Evolutionary conservation across 2,113 vertebrate species (phyloP), one percentile per base, ranked within the genome.

Genomic region (Salvelinus fontinalis): DNA sequence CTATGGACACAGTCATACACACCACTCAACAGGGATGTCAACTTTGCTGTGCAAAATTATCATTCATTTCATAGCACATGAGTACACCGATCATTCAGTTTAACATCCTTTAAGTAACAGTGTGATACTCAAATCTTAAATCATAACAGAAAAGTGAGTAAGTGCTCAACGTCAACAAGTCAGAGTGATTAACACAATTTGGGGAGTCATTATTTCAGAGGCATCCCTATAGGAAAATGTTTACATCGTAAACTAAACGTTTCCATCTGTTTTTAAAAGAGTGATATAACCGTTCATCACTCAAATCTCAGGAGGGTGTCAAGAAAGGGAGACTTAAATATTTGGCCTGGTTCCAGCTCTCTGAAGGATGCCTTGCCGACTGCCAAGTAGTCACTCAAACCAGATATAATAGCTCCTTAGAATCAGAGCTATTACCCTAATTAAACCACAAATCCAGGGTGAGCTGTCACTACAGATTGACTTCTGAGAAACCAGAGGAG

Each of bases 31-130:
- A 54, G 4, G 67, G 81, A 81, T 62, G 0, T 51, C 2, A 65
- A 59, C 78, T 18, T 64, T 26, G 29, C 44, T 81, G 89, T 90
- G 88, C 83, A 88, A 90, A 89, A 78, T 70, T 27, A 80, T 71
- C 24, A 65, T 80, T 57, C 22, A 29, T 68, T 82, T 67, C 83
- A 77, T 51, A 75, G 82, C 65, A 54, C 22, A 22, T 78, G 62
- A 14, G 57, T 76, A 68, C 1, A 77, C 39, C 68, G 29, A 34
- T 73, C 62, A 27, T 72, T 60, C 34, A 20, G 34, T 65, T 48
- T 66, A 72, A 69, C 74, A 20, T 39, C 8, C n/a, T 62, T 62
- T 62, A 64, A 71, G 16, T 9, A 70, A 44, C 20, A 34, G 24
- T 13, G 34, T 62, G 59, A 62, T 62, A 22, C n/a, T 22, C 5